These are phyloP conservation scores for Xestia c-nigrum DNA, from an alignment of 2,888 invertebrate species.

Conservation along the genomic window DNA sequence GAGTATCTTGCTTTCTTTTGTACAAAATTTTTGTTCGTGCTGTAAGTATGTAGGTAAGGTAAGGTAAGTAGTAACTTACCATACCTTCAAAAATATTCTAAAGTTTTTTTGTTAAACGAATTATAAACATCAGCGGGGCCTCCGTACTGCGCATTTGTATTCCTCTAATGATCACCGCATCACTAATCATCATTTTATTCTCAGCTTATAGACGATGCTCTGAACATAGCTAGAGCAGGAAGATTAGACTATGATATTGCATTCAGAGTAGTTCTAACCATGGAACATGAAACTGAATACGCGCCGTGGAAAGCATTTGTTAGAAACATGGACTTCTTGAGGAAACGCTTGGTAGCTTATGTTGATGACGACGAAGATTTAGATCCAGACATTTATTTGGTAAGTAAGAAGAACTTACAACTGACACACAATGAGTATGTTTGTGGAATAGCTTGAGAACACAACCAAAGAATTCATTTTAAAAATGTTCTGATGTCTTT, in stretches of 20 bases:
- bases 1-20: background rate
- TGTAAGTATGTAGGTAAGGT: too few species aligned
- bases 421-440: background rate
- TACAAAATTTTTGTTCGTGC: too few species aligned
- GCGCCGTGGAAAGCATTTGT: conserved; percentile 92
- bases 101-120: background rate
- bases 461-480: background rate
- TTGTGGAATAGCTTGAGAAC: background rate
- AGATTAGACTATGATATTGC: conserved; percentile 92
- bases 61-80: too few species aligned
- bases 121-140: background rate
- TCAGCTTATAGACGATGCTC: conserved; percentile 94
- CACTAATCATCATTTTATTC: conserved; percentile 69
- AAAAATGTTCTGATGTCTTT: background rate
- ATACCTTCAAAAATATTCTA: background rate
- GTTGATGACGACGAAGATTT: conserved; percentile 76
- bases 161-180: background rate
- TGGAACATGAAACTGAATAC: conserved; percentile 93
- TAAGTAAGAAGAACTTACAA: conserved; percentile 61
- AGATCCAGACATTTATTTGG: conserved; percentile 84
- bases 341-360: conserved; percentile 76
- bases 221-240: conserved; percentile 93
- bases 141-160: background rate
- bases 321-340: conserved; percentile 86
- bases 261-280: conserved; percentile 92